Evolutionary conservation across 1,140 invertebrate species (phyloP).

Genomic region (Mesaphorura yosii): DNA sequence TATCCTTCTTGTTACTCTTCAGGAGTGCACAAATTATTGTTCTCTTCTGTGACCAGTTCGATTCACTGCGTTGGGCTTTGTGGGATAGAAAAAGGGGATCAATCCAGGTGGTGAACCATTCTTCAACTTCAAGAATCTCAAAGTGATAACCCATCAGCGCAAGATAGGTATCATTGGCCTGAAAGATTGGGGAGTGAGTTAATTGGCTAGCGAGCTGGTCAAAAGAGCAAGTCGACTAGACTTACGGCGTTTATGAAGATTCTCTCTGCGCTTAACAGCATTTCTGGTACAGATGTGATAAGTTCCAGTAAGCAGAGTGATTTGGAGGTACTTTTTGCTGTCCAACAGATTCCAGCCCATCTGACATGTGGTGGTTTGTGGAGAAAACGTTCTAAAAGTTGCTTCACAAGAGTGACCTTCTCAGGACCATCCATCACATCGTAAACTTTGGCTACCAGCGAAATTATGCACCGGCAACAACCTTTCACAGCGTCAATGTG

Average conservation of each 20-base stretch:
- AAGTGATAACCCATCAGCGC: conserved; percentile 20
- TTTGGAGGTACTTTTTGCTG: not conserved
- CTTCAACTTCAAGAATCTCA: not conserved
- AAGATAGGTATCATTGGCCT: conserved; percentile 21
- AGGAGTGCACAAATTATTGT: conserved; percentile 12
- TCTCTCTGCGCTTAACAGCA: conserved; percentile 9
- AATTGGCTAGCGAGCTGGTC: conserved; percentile 6
- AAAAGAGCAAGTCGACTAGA: not conserved
- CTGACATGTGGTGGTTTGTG: conserved; percentile 2
- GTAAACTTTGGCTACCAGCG: conserved; percentile 5
- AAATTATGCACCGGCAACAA: conserved; percentile 21
- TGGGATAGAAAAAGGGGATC: conserved; percentile 18
- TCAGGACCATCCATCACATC: conserved; percentile 7
- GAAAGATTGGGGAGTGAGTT: not conserved
- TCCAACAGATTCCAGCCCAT: conserved; percentile 6
- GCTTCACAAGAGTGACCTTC: not conserved
- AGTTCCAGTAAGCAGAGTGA: not conserved
- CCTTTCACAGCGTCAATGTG: conserved; percentile 29
- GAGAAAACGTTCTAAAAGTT: not conserved
- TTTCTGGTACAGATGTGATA: not conserved
- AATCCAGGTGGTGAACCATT: conserved; percentile 18
- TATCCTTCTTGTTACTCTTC: not conserved
- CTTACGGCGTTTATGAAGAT: conserved; percentile 9
- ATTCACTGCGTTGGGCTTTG: conserved; percentile 9
- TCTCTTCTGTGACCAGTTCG: conserved; percentile 27